Evolutionary conservation across 2,113 vertebrate species (phyloP), one percentile per base, ranked within the genome.

Genomic region (Hepsetus odoe): DNA sequence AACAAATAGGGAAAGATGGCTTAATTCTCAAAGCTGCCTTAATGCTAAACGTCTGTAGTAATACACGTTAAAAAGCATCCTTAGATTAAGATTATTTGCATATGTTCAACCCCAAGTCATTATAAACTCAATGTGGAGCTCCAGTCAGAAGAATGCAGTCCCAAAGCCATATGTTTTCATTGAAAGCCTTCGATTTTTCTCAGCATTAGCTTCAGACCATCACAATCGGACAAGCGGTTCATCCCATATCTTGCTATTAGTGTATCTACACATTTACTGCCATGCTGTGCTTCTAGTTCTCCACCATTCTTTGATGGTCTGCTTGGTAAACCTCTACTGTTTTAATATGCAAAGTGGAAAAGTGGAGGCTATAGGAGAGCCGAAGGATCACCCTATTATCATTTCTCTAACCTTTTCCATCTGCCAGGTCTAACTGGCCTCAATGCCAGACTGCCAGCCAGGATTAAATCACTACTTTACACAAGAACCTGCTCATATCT

Each of bases 241-340:
- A 72, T 56, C n/a, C 56, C 32, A 55, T 46, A 67, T 72, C 73
- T 59, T 53, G 69, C 26, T 68, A 72, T 79, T 68, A 61, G 65
- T 55, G 26, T 61, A 55, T 78, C 42, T 61, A 40, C 72, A 49
- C 28, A 55, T 55, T 68, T 56, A 66, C 49, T 32, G 46, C 44
- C 62, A 51, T 9, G 72, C 70, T 75, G 71, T 16, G n/a, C n/a
- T 58, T 59, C 46, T 30, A 16, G 46, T 53, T 40, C 35, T 26
- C 74, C 53, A 38, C 44, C 32, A 44, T 68, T 61, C 1, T 83
- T 76, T 91, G 90, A 92, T 92, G 91, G 90, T 92, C 91, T 82
- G 88, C 81, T 91, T 80, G 64, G 71, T 66, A 84, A 82, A 79
- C 72, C 76, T 81, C 80, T 59, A 40, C 73, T 72, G 73, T 71